Percentiles rank a stretch among this genome's conserved stretches.
Evolutionary conservation across 2,797 vertebrate genomes (phyloP).

Genomic region (Scomberomorus guttatus): DNA sequence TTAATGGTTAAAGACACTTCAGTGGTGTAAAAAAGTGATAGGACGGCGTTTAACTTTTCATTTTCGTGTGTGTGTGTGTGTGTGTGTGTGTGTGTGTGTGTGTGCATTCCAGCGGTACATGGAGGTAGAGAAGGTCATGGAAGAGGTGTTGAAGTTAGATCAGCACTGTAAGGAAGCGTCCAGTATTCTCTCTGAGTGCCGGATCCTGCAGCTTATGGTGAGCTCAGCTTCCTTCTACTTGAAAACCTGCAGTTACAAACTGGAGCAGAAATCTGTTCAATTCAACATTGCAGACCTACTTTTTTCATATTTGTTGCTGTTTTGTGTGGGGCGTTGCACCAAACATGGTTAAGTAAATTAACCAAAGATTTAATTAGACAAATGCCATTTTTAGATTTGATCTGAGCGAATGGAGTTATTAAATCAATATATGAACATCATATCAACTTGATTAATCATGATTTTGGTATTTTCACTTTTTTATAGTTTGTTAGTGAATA

Average conservation of each 20-base stretch:
- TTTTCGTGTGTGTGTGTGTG: background rate
- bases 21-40: no score
- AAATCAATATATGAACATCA: background rate
- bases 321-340: background rate
- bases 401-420: no score
- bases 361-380: no score
- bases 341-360: no score
- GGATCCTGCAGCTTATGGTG: slow-evolving; percentile 82
- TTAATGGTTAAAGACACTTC: no score
- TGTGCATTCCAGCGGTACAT: slow-evolving; percentile 66
- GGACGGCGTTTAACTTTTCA: background rate
- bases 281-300: background rate
- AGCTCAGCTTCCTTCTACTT: background rate
- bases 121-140: slow-evolving; percentile 83
- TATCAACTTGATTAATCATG: background rate
- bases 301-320: background rate
- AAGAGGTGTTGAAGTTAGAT: slow-evolving; percentile 82
- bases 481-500: no score
- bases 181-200: slow-evolving; percentile 76
- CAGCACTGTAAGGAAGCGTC: slow-evolving; percentile 79
- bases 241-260: background rate
- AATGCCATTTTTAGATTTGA: no score
- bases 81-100: slow-evolving; percentile 37
- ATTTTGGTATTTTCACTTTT: no score
- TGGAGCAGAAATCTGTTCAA: background rate